A percentile compares a stretch with the other conserved stretches of the same genome.
Conservation (phyloP, 2,113 vertebrate species). For the Oryzias javanicus region DNA sequence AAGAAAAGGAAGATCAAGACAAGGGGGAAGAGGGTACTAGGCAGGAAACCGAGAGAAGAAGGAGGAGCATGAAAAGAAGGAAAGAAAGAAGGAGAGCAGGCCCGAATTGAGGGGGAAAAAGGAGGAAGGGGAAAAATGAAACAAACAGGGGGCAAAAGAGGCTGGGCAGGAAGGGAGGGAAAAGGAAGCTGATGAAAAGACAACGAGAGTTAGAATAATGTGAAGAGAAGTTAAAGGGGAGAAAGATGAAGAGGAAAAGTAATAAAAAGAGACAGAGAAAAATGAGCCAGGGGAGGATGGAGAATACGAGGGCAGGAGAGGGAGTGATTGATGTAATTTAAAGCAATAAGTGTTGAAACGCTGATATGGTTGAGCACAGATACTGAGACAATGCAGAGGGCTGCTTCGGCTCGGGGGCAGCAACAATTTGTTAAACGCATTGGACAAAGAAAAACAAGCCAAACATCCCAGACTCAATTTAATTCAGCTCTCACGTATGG, state of each 20-base stretch:
- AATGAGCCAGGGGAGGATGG: constrained; percentile 67
- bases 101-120: constrained; percentile 48
- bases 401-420: constrained; percentile 62
- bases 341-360: constrained; percentile 81
- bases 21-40: constrained; percentile 36
- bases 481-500: constrained; percentile 58
- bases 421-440: constrained; percentile 71
- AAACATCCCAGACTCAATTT: constrained; percentile 66
- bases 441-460: constrained; percentile 67
- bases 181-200: constrained; percentile 71
- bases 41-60: constrained; percentile 40
- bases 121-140: constrained; percentile 49
- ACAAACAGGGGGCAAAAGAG: constrained; percentile 57
- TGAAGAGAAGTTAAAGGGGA: constrained; percentile 74
- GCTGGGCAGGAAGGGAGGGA: constrained; percentile 36
- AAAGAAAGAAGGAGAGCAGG: constrained; percentile 39
- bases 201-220: constrained; percentile 69
- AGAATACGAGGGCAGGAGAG: constrained; percentile 60
- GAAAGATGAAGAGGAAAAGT: constrained; percentile 76
- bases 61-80: constrained; percentile 31
- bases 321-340: constrained; percentile 81
- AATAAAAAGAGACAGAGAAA: constrained; percentile 77
- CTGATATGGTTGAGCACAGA: constrained; percentile 73
- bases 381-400: constrained; percentile 63
- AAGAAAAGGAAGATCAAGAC: constrained; percentile 65